Percentiles rank a stretch among this genome's conserved stretches.
Conservation (phyloP, 2,113 vertebrate genomes). For the Dromas ardeola region DNA sequence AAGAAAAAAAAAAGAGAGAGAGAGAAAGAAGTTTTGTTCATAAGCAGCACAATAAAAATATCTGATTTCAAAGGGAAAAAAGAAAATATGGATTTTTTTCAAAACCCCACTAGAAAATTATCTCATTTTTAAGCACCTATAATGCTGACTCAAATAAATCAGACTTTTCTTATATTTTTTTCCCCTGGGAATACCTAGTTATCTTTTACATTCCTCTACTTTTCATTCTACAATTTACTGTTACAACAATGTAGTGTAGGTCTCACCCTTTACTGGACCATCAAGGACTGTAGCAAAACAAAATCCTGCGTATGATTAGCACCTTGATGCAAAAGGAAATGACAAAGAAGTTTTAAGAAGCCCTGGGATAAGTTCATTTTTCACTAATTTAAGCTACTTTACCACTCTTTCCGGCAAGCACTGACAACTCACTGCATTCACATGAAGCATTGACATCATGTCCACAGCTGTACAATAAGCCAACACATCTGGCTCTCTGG, state of each 20-base stretch:
- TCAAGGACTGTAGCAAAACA: background rate
- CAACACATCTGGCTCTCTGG: background rate
- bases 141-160: background rate
- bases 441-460: accelerated
- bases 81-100: background rate
- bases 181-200: background rate
- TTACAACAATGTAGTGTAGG: background rate
- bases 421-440: background rate
- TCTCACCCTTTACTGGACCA: background rate
- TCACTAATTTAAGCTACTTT: background rate
- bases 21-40: background rate
- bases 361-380: background rate
- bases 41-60: background rate
- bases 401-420: background rate
- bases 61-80: background rate
- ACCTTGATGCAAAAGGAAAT: background rate
- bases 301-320: accelerated
- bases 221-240: background rate
- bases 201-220: background rate
- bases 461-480: background rate
- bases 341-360: background rate
- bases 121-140: background rate
- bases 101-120: background rate
- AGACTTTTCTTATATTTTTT: background rate
- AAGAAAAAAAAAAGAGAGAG: background rate